phyloP scores from a whole-genome alignment of 2,797 vertebrate genomes.

The Ispidina picta region DNA sequence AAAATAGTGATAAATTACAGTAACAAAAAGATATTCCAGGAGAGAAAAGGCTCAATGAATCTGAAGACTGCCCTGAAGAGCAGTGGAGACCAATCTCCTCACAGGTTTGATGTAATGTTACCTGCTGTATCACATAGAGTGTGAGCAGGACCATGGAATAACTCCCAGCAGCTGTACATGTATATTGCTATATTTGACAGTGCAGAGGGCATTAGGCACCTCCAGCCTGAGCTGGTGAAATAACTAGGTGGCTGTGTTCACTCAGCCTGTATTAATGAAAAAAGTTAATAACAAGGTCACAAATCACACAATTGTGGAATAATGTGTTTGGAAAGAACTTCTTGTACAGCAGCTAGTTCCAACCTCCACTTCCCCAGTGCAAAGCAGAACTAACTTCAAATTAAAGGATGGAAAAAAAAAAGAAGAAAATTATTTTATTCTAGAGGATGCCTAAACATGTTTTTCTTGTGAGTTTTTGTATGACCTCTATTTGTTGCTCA shows the following conservation, averaged over 20 bases:
- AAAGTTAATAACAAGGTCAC: conserved; percentile 18
- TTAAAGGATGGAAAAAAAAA: background rate
- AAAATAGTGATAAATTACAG: conserved; percentile 30
- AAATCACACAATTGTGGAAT: conserved; percentile 15
- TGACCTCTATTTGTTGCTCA: background rate
- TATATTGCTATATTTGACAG: conserved; percentile 12
- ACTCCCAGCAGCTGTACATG: background rate
- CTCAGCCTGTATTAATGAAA: conserved; percentile 22
- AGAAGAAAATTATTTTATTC: background rate
- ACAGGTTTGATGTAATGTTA: conserved; percentile 16
- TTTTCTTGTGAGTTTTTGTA: conserved; percentile 8
- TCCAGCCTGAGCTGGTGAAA: background rate
- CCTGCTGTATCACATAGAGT: background rate
- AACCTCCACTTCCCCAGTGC: background rate
- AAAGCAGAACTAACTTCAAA: conserved; percentile 31
- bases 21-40: background rate
- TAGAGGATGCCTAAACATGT: background rate
- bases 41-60: conserved; percentile 3
- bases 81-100: conserved; percentile 57
- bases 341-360: conserved; percentile 21
- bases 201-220: background rate
- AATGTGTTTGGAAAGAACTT: conserved; percentile 5
- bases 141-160: background rate
- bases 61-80: background rate
- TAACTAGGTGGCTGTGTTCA: background rate